These are phyloP conservation scores for Cynodonichthys magdalenae DNA, from an alignment of 2,797 vertebrate species.

Conservation along the genomic window DNA sequence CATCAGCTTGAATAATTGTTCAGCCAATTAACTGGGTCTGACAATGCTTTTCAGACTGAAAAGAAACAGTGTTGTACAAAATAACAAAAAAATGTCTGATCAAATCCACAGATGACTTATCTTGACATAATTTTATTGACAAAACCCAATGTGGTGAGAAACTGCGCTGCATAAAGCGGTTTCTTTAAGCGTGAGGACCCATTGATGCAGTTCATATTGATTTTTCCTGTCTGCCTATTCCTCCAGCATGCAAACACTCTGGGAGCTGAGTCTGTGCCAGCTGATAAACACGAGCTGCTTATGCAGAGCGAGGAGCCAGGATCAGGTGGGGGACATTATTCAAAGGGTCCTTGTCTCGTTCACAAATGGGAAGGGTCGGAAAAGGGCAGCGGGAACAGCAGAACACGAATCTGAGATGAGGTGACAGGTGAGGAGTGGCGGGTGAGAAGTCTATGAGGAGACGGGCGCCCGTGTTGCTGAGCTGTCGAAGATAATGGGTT, in stretches of 20 bases:
- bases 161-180: constrained; percentile 39
- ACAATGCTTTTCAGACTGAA: constrained; percentile 6
- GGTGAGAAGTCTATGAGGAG: constrained; percentile 59
- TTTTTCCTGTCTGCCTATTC: constrained; percentile 66
- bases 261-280: constrained; percentile 40
- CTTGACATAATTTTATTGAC: constrained; percentile 48
- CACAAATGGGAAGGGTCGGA: constrained; percentile 53
- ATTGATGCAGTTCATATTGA: constrained; percentile 64
- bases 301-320: constrained; percentile 52
- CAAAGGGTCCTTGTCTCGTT: constrained; percentile 55
- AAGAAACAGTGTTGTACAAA: background rate
- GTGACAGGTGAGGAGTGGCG: constrained; percentile 61
- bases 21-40: background rate
- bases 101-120: constrained; percentile 33
- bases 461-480: constrained; percentile 36
- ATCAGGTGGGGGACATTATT: constrained; percentile 61
- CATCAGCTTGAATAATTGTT: background rate
- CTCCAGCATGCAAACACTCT: constrained; percentile 46
- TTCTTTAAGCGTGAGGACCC: constrained; percentile 37
- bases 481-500: constrained; percentile 73
- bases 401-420: constrained; percentile 35
- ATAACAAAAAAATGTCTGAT: constrained; percentile 1
- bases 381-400: constrained; percentile 11
- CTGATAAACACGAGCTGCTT: constrained; percentile 64
- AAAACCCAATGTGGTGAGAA: constrained; percentile 19